Evolutionary conservation across 2,113 vertebrate species (phyloP), one percentile per base, ranked within the genome.

Genomic region (Mastomys natalensis): DNA sequence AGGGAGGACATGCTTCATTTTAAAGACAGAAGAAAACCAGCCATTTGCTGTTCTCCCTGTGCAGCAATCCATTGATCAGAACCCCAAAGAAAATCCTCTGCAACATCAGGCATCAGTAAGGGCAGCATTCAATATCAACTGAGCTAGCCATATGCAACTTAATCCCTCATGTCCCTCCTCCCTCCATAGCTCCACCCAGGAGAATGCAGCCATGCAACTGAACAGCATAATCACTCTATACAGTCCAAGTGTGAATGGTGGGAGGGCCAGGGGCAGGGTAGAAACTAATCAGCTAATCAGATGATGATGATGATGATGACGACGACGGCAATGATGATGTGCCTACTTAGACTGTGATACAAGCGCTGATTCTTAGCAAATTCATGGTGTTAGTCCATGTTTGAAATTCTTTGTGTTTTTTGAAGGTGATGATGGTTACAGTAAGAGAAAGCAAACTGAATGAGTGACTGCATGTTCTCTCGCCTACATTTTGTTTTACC

Each of bases 91-190:
- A 97, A 95, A 51, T 66, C 87, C 97, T 96, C 95, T 48, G 89
- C 91, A 96, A 93, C 94, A 93, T 31, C 70, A 89, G 91, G 68
- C 89, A 95, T 95, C 94, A 88, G 73, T 80, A 90, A 90, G 87
- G 96, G 96, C 87, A 17, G 37, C 70, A 62, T 78, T 97, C 96
- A 51, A 95, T 94, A 97, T 97, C 96, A 96, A 97, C 93, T 94
- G 94, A 97, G 94, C 92, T 68, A 5, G 82, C 90, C 95, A 90
- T 88, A 86, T 77, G 97, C 94, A 95, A 82, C 96, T 91, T 68
- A 90, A 93, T 85, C 84, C 81, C 60, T 90, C 93, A 78, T 66
- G 51, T 60, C 87, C 31, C 60, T 88, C 66, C 89, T 91, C 87
- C 40, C 45, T 81, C 72, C 87, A 91, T 0, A 78, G 91, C 89